A percentile compares a stretch with the other conserved stretches of the same genome.
These are phyloP conservation scores for Emys orbicularis DNA, from an alignment of 2,797 vertebrate genomes.

Conservation along the genomic window DNA sequence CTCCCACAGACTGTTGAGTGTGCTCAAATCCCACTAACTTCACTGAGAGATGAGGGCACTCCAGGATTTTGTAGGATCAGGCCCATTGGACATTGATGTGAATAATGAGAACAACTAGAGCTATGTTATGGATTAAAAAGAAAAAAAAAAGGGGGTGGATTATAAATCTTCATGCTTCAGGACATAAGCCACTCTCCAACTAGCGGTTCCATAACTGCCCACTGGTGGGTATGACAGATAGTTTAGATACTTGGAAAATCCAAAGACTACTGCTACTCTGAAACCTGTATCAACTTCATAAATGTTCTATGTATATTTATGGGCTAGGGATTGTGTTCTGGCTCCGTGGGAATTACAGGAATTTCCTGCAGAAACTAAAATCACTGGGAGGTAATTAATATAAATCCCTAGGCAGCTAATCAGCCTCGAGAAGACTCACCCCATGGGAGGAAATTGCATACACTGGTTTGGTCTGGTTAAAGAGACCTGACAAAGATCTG, in stretches of 20 bases:
- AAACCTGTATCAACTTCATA: neutral
- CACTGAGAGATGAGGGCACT: neutral
- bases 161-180: neutral
- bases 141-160: neutral
- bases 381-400: too few relatives aligned
- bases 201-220: neutral
- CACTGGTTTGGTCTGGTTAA: neutral
- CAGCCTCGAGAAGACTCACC: neutral
- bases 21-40: neutral
- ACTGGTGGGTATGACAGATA: neutral
- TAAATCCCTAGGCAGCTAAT: neutral
- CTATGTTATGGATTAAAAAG: neutral
- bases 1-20: neutral
- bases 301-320: neutral
- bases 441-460: neutral
- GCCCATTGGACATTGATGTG: neutral
- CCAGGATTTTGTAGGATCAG: neutral
- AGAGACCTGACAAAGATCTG: neutral
- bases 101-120: neutral
- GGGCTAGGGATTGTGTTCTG: neutral
- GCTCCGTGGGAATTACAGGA: neutral
- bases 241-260: neutral
- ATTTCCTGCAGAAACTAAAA: neutral
- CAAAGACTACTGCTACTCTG: neutral
- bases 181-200: neutral